A percentile compares a stretch with the other conserved stretches of the same genome.
Evolutionary conservation across 2,888 invertebrate genomes (phyloP).

Genomic region (Tiliacea aurago): DNA sequence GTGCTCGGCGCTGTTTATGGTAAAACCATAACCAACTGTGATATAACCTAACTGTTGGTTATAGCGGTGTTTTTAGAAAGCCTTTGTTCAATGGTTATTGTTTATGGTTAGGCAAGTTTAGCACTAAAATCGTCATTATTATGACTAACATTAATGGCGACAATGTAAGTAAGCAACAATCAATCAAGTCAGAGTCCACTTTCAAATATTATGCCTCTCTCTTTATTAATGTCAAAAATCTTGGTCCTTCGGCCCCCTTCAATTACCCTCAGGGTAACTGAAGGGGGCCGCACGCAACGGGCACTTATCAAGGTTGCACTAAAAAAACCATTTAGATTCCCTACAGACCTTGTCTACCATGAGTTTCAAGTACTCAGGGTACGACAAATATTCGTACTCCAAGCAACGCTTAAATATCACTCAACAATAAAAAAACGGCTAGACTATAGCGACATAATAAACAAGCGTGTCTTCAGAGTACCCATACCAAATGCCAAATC

Average conservation of each 20-base stretch:
- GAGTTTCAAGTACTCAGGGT: too few relatives aligned
- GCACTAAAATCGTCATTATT: neutral
- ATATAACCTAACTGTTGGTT: constrained; percentile 4
- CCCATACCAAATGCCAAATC: too few relatives aligned
- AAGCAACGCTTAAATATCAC: too few relatives aligned
- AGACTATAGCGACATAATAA: too few relatives aligned
- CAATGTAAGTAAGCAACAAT: constrained; percentile 2
- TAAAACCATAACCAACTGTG: constrained; percentile 23
- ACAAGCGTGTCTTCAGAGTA: too few relatives aligned
- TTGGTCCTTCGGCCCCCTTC: neutral
- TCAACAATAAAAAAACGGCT: too few relatives aligned
- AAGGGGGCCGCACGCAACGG: too few relatives aligned
- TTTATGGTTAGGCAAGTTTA: constrained; percentile 4
- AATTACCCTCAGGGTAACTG: neutral
- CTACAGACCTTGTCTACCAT: too few relatives aligned
- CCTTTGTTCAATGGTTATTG: constrained; percentile 23
- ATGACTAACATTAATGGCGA: neutral
- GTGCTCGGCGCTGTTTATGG: constrained; percentile 14
- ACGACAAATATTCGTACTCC: too few relatives aligned
- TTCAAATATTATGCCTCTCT: neutral
- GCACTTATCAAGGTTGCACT: too few relatives aligned
- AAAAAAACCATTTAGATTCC: too few relatives aligned
- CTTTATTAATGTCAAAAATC: neutral
- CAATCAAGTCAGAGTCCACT: neutral
- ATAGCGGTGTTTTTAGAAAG: constrained; percentile 30